Conservation (phyloP, 2,113 vertebrate genomes). For the Lonchura striata region DNA sequence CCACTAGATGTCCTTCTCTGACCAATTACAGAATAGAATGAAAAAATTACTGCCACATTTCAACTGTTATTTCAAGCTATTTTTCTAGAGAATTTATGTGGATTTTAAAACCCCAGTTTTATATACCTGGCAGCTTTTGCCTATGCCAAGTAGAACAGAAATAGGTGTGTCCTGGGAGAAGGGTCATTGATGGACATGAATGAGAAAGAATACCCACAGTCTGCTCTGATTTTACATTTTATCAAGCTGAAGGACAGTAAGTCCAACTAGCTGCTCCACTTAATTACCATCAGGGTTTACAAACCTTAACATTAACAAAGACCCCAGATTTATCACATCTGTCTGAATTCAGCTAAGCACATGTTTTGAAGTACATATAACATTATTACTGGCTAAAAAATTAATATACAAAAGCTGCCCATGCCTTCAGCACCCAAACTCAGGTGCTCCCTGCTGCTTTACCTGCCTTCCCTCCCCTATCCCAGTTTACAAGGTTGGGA, state of each 20-base stretch:
- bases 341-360: background rate
- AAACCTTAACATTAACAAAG: background rate
- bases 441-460: background rate
- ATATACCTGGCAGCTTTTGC: background rate
- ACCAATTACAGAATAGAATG: background rate
- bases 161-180: background rate
- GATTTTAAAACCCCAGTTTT: background rate
- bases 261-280: background rate
- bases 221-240: background rate
- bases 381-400: background rate
- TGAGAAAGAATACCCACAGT: background rate
- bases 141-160: background rate
- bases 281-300: background rate
- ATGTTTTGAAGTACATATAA: background rate
- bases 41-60: background rate
- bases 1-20: conserved; percentile 73
- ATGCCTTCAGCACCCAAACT: background rate
- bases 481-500: background rate
- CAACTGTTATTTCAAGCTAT: background rate
- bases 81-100: background rate
- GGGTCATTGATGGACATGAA: background rate
- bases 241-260: background rate
- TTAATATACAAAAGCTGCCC: background rate
- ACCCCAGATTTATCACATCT: background rate
- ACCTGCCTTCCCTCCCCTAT: background rate